Percentiles rank a stretch among this genome's conserved stretches.
phyloP scores from a whole-genome alignment of 2,797 vertebrate species.

The Gallinago nigripennis region DNA sequence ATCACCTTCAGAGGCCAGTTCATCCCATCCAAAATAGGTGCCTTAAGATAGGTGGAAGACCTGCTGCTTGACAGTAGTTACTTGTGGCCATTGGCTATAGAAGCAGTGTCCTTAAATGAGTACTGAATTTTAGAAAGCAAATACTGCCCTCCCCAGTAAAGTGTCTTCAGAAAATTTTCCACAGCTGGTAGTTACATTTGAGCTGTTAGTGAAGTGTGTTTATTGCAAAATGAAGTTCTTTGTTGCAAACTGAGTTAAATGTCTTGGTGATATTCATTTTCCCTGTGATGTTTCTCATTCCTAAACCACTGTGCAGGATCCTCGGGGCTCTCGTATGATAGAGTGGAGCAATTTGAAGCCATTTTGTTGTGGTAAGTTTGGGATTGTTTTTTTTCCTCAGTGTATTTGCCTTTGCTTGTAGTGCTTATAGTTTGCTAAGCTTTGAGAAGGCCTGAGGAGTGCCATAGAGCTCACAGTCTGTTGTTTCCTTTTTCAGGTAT shows the following conservation, averaged over 20 bases:
- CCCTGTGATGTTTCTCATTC: neutral
- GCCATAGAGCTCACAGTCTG: fast-evolving
- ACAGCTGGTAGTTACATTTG: neutral
- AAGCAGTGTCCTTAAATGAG: neutral
- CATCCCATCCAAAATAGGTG: neutral
- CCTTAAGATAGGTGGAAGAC: neutral
- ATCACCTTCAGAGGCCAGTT: neutral
- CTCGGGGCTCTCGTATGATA: conserved; percentile 89
- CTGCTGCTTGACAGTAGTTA: neutral
- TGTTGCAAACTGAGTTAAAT: neutral
- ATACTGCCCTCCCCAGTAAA: neutral
- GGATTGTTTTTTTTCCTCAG: neutral
- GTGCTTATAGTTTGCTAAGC: neutral
- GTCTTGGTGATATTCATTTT: neutral
- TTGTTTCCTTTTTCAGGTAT: conserved; percentile 77
- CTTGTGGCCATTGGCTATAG: neutral
- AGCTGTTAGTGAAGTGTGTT: neutral
- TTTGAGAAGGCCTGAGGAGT: neutral
- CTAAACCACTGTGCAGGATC: conserved; percentile 80
- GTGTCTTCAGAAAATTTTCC: neutral
- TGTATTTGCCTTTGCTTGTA: neutral
- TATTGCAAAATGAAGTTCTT: neutral
- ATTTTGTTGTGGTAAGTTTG: conserved; percentile 87
- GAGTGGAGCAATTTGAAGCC: conserved; percentile 87
- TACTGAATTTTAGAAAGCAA: neutral